Percentiles rank a stretch among this genome's conserved stretches.
These are phyloP conservation scores for Coenonympha glycerion DNA, from an alignment of 2,888 invertebrate species.

Conservation along the genomic window DNA sequence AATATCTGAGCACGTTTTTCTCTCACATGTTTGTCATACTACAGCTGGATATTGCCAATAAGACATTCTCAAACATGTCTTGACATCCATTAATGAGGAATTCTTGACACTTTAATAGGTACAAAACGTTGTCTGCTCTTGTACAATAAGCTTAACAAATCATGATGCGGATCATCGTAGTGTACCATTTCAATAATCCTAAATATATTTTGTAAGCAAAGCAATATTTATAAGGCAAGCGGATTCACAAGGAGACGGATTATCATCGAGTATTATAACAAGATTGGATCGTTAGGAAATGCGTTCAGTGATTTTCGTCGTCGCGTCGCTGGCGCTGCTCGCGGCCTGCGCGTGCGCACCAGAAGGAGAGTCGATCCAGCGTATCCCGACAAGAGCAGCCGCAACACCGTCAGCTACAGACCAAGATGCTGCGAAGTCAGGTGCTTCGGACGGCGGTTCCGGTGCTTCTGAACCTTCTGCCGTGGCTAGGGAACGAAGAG, in stretches of 20 bases:
- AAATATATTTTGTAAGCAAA: slow-evolving; percentile 57
- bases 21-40: too few relatives aligned
- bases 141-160: slow-evolving; percentile 39
- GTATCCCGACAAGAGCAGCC: slow-evolving; percentile 58
- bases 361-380: slow-evolving; percentile 59
- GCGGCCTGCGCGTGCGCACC: slow-evolving; percentile 62
- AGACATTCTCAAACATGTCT: too few relatives aligned
- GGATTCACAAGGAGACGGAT: slow-evolving; percentile 17
- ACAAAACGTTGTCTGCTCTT: not conserved
- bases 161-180: slow-evolving; percentile 47
- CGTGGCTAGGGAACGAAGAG: slow-evolving; percentile 45
- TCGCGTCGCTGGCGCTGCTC: slow-evolving; percentile 64
- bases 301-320: slow-evolving; percentile 63
- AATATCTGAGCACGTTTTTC: too few relatives aligned
- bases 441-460: slow-evolving; percentile 61
- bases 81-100: too few relatives aligned
- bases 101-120: too few relatives aligned
- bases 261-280: slow-evolving; percentile 34
- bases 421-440: slow-evolving; percentile 59
- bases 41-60: too few relatives aligned
- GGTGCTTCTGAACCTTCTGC: slow-evolving; percentile 44
- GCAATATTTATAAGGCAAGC: slow-evolving; percentile 45
- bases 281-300: slow-evolving; percentile 65
- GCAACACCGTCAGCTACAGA: slow-evolving; percentile 68
- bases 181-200: slow-evolving; percentile 50